Evolutionary conservation across 2,797 vertebrate species (phyloP).

Genomic region (Sternotherus odoratus): DNA sequence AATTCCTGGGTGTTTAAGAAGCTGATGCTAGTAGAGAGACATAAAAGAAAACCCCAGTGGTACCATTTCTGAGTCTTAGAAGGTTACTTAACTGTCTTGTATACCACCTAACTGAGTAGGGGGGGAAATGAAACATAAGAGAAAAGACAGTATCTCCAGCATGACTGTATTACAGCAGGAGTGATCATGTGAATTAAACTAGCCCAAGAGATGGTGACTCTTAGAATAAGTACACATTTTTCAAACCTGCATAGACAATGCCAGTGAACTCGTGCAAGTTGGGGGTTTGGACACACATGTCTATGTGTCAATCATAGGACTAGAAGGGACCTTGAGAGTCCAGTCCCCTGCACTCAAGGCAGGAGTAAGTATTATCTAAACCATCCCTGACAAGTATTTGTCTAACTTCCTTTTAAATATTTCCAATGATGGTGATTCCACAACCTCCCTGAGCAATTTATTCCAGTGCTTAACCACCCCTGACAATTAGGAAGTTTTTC

Average conservation of each 20-base stretch:
- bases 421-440: no score
- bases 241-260: background rate
- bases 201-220: background rate
- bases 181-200: background rate
- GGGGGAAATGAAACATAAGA: conserved; percentile 2
- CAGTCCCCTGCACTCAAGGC: no score
- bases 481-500: no score
- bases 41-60: background rate
- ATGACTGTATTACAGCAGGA: background rate
- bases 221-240: background rate
- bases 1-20: conserved; percentile 55
- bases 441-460: no score
- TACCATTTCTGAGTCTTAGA: conserved; percentile 7
- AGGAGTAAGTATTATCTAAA: no score
- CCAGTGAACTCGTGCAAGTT: background rate
- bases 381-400: no score
- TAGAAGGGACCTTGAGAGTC: no score
- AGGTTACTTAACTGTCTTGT: background rate
- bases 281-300: background rate
- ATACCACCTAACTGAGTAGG: conserved; percentile 25
- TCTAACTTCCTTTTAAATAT: no score
- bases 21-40: conserved; percentile 8
- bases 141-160: background rate
- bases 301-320: background rate
- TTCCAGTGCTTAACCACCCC: no score